phyloP scores from a whole-genome alignment of 2,113 vertebrate genomes.

The Peromyscus maniculatus region DNA sequence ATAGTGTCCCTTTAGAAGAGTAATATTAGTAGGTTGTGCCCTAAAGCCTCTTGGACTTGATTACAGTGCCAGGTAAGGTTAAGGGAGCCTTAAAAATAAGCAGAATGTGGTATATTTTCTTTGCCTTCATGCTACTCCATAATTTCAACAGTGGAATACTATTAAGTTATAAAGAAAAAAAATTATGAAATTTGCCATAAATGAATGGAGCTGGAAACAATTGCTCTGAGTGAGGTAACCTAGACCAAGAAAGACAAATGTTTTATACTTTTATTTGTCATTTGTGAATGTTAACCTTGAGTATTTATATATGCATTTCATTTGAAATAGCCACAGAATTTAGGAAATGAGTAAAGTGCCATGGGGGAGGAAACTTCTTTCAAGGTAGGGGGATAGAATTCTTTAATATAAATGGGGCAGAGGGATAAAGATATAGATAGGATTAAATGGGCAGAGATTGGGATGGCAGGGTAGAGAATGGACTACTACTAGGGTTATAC shows the following conservation, averaged over 20 bases:
- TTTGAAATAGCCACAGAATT: not conserved
- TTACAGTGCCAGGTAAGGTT: too few species aligned
- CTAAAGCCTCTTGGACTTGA: too few species aligned
- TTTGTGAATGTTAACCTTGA: not conserved
- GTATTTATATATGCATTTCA: not conserved
- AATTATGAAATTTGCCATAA: not conserved
- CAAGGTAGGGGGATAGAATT: not conserved
- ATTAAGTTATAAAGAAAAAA: not conserved
- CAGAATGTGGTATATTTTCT: not conserved
- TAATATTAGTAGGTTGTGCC: too few species aligned
- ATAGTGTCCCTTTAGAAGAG: not conserved
- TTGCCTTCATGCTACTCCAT: not conserved
- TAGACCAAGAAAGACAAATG: too few species aligned
- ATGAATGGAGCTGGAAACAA: too few species aligned
- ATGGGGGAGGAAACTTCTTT: not conserved
- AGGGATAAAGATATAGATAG: not conserved
- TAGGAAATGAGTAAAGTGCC: too few species aligned
- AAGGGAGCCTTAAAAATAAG: too few species aligned
- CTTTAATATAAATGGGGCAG: not conserved
- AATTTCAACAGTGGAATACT: not conserved
- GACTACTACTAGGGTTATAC: not conserved
- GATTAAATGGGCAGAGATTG: not conserved
- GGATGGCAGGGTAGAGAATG: not conserved
- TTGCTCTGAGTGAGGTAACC: too few species aligned
- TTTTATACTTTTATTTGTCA: too few species aligned